Conservation (phyloP, 2,797 vertebrate species). For the Xenopus petersii region DNA sequence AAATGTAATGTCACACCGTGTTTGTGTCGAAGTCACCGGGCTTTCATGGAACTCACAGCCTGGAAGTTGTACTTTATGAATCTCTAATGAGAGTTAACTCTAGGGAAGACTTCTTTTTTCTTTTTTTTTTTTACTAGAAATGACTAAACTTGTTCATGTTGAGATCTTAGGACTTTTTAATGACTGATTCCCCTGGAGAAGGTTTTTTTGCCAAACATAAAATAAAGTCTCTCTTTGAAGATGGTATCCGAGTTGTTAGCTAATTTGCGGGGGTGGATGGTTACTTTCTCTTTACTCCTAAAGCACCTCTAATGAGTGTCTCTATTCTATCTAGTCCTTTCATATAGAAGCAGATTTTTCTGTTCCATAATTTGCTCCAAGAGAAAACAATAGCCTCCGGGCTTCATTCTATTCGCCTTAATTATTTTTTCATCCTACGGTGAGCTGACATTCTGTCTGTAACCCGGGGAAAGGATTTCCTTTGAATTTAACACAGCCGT, state of each 20-base stretch:
- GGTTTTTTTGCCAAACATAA: slow-evolving; percentile 19
- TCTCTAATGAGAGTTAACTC: no score
- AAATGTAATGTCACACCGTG: no score
- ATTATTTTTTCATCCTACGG: slow-evolving; percentile 45
- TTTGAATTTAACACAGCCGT: slow-evolving; percentile 29
- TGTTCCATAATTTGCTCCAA: slow-evolving; percentile 17
- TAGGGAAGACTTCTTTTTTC: no score
- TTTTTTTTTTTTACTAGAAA: no score
- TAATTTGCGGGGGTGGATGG: background rate
- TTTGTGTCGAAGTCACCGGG: no score
- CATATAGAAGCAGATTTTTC: slow-evolving; percentile 24
- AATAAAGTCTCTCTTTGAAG: slow-evolving; percentile 35
- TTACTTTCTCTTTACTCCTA: background rate
- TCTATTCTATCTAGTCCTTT: slow-evolving; percentile 21
- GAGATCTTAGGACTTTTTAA: slow-evolving; percentile 6
- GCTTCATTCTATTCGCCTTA: slow-evolving; percentile 21
- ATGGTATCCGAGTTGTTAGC: background rate
- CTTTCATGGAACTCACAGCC: no score
- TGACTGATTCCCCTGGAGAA: slow-evolving; percentile 4
- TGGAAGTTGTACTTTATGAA: no score
- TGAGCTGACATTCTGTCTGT: slow-evolving; percentile 35
- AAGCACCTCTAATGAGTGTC: slow-evolving; percentile 34
- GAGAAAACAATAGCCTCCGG: slow-evolving; percentile 33
- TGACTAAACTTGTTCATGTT: slow-evolving; percentile 2
- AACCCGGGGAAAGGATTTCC: slow-evolving; percentile 26